Conservation (phyloP, 2,113 vertebrate species). For the Prinia subflava region DNA sequence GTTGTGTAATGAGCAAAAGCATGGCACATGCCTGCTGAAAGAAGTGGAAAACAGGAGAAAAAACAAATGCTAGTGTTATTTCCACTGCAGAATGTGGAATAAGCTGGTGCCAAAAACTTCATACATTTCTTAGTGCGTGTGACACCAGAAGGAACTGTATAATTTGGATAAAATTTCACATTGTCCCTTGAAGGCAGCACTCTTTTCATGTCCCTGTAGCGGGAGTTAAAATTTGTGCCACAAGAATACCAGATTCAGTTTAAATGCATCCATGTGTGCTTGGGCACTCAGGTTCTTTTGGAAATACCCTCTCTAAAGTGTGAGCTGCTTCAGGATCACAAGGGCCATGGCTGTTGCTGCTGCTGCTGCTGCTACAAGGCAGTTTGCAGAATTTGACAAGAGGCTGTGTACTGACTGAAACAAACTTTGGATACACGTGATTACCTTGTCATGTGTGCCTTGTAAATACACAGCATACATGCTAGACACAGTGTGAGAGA, state of each 20-base stretch:
- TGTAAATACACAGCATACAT: background rate
- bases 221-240: background rate
- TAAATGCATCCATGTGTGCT: background rate
- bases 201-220: background rate
- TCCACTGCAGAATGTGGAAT: conserved; percentile 3
- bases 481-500: background rate
- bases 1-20: background rate
- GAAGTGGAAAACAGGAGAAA: background rate
- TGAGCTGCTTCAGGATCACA: background rate
- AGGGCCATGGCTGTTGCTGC: background rate
- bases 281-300: background rate
- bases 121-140: background rate
- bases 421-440: background rate
- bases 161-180: background rate
- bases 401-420: background rate
- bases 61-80: background rate
- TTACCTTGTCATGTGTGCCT: background rate
- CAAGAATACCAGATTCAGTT: background rate
- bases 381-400: background rate
- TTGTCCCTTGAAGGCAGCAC: background rate
- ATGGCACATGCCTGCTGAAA: background rate
- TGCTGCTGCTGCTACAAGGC: background rate
- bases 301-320: background rate
- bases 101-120: background rate
- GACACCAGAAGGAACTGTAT: background rate